Percentiles rank a stretch among this genome's conserved stretches.
These are phyloP conservation scores for Diabrotica balteata DNA, from an alignment of 2,888 invertebrate genomes.

Conservation along the genomic window DNA sequence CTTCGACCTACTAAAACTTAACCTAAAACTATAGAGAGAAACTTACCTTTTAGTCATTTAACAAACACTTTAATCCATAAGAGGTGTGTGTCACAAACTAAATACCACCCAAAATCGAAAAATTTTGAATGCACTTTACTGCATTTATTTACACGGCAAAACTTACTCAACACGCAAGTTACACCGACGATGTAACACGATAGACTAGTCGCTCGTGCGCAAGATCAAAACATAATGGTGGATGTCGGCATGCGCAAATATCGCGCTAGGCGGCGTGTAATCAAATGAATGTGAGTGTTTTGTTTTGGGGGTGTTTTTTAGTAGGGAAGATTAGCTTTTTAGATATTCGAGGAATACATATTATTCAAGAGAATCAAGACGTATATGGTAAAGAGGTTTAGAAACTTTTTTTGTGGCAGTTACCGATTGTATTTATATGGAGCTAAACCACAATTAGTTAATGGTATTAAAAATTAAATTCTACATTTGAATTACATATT, in stretches of 20 bases:
- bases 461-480: too few relatives aligned
- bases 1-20: slow-evolving; percentile 49
- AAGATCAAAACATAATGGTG: slow-evolving; percentile 48
- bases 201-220: slow-evolving; percentile 40
- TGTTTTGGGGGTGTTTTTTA: slow-evolving; percentile 27
- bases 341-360: too few relatives aligned
- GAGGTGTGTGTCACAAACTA: slow-evolving; percentile 26
- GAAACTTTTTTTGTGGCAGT: too few relatives aligned
- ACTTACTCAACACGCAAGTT: slow-evolving; percentile 28
- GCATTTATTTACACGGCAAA: slow-evolving; percentile 32
- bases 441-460: too few relatives aligned
- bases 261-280: slow-evolving; percentile 24
- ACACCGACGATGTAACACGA: slow-evolving; percentile 36
- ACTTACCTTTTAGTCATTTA: slow-evolving; percentile 37
- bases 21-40: slow-evolving; percentile 27
- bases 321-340: slow-evolving; percentile 15
- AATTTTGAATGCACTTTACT: slow-evolving; percentile 33
- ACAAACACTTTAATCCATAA: slow-evolving; percentile 30
- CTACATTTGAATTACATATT: too few relatives aligned
- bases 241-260: slow-evolving; percentile 49
- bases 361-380: too few relatives aligned
- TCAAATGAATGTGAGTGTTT: slow-evolving; percentile 29
- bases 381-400: too few relatives aligned
- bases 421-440: too few relatives aligned
- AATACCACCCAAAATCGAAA: slow-evolving; percentile 31